phyloP scores from a whole-genome alignment of 1,140 invertebrate genomes.

The Saccostrea cuccullata region DNA sequence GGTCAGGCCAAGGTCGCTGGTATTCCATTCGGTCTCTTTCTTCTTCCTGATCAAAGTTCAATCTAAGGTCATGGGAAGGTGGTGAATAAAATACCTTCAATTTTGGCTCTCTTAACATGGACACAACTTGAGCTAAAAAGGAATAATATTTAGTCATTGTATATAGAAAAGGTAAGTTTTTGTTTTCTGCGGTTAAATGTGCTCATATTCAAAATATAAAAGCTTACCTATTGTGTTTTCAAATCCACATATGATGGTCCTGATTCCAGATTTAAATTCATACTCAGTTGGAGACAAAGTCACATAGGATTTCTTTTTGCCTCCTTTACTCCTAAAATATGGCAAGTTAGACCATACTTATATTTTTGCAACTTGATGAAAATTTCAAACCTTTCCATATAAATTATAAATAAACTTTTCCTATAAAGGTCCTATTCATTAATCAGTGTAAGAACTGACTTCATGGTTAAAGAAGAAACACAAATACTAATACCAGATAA shows the following conservation, averaged over 20 bases:
- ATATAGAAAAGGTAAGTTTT: neutral
- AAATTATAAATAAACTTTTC: too few species aligned
- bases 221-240: slow-evolving; percentile 74
- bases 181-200: neutral
- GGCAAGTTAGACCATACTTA: too few species aligned
- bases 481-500: too few species aligned
- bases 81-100: slow-evolving; percentile 75
- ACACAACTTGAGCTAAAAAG: slow-evolving; percentile 70
- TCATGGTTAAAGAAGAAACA: too few species aligned
- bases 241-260: slow-evolving; percentile 70
- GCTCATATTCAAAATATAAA: neutral
- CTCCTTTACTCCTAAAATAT: slow-evolving; percentile 44
- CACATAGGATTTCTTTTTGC: slow-evolving; percentile 57
- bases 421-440: too few species aligned
- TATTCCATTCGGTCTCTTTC: slow-evolving; percentile 65
- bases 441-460: too few species aligned
- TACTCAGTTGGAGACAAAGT: slow-evolving; percentile 70
- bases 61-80: slow-evolving; percentile 73
- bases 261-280: slow-evolving; percentile 72
- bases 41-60: slow-evolving; percentile 75
- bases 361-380: too few species aligned
- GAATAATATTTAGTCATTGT: neutral
- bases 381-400: too few species aligned
- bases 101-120: slow-evolving; percentile 74
- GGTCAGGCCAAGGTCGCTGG: slow-evolving; percentile 72